phyloP scores from a whole-genome alignment of 2,113 vertebrate genomes.

The Pachycephala philippinensis region DNA sequence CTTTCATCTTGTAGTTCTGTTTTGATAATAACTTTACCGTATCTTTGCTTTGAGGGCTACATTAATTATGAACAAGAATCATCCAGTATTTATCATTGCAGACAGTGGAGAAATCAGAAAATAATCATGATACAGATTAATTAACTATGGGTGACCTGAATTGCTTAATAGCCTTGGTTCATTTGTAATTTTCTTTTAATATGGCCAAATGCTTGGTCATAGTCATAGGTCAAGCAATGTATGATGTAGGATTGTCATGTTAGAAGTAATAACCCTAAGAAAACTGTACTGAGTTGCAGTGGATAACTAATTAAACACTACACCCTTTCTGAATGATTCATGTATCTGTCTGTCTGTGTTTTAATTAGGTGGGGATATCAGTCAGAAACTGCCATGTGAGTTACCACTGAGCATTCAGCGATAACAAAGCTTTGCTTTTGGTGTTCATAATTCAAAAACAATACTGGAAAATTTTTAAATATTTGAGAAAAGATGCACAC shows the following conservation, averaged over 20 bases:
- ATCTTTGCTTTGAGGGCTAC: background rate
- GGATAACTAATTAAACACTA: background rate
- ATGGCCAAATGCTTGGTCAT: background rate
- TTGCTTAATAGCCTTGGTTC: background rate
- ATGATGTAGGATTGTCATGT: background rate
- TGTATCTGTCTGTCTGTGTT: background rate
- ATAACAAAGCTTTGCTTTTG: background rate
- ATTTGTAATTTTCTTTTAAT: background rate
- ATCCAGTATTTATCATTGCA: background rate
- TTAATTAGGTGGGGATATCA: background rate
- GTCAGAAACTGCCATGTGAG: background rate
- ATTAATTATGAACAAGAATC: background rate
- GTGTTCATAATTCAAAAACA: background rate
- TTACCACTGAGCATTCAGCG: background rate
- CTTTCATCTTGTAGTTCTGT: conserved; percentile 6
- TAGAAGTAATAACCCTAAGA: background rate
- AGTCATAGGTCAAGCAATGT: background rate
- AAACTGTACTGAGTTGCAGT: background rate
- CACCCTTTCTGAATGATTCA: background rate
- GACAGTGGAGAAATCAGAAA: background rate
- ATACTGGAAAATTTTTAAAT: background rate
- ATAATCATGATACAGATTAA: background rate
- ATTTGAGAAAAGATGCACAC: background rate
- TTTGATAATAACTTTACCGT: background rate
- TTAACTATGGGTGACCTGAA: background rate